Conservation (phyloP, 2,888 invertebrate genomes). For the Thereva nobilitata region DNA sequence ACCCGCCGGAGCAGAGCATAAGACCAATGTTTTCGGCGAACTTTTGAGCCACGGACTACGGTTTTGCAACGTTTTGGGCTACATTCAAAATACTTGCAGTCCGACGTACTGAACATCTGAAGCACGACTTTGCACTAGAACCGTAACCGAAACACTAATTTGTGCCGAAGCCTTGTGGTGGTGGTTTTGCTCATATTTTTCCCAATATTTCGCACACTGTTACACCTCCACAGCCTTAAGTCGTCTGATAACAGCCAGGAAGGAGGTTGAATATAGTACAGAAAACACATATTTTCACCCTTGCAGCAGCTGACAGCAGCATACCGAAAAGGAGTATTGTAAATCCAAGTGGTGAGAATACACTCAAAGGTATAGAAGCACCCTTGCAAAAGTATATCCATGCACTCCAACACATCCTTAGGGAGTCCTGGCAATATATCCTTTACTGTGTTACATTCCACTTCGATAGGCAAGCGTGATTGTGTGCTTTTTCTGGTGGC, state of each 20-base stretch:
- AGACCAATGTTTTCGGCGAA: too few relatives aligned
- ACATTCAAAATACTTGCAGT: too few relatives aligned
- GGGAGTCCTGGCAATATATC: too few relatives aligned
- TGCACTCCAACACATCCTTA: too few relatives aligned
- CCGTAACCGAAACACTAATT: conserved; percentile 36
- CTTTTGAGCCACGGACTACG: too few relatives aligned
- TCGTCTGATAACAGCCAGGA: not conserved
- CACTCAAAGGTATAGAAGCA: conserved; percentile 22
- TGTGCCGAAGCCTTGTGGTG: conserved; percentile 2
- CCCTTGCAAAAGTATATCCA: not conserved
- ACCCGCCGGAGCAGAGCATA: too few relatives aligned
- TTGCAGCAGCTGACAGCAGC: conserved; percentile 20
- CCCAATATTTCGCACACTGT: conserved; percentile 4
- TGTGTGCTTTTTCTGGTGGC: too few relatives aligned
- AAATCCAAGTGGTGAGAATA: conserved; percentile 27
- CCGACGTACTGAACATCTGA: not conserved
- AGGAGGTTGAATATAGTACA: conserved; percentile 2
- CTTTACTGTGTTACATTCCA: too few relatives aligned
- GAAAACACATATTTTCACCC: conserved; percentile 33
- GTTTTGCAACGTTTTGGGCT: too few relatives aligned
- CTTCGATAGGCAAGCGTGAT: too few relatives aligned
- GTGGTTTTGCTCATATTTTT: conserved; percentile 12
- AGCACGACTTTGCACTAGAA: conserved; percentile 29
- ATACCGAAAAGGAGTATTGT: not conserved
- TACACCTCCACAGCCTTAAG: not conserved